A percentile compares a stretch with the other conserved stretches of the same genome.
phyloP scores from a whole-genome alignment of 2,888 invertebrate species.

The Trichacis sp. region DNA sequence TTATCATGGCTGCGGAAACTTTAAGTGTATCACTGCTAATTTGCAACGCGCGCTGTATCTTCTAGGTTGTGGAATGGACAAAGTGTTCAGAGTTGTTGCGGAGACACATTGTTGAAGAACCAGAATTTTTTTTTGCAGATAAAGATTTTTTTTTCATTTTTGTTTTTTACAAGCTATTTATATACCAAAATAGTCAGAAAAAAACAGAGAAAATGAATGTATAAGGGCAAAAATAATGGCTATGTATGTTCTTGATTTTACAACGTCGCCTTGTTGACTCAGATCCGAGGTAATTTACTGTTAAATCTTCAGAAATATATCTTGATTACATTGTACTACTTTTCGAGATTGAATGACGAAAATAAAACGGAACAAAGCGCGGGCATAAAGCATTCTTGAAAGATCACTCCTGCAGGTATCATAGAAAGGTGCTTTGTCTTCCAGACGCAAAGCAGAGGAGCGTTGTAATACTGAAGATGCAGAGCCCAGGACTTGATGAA shows the following conservation, averaged over 20 bases:
- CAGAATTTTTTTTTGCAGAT: too few relatives aligned
- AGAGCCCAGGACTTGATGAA: constrained; percentile 8
- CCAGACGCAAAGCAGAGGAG: constrained; percentile 7
- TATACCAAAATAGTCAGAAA: too few relatives aligned
- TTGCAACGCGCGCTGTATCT: constrained; percentile 27
- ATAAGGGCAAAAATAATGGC: too few relatives aligned
- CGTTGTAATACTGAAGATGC: constrained; percentile 5
- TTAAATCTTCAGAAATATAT: constrained; percentile 26
- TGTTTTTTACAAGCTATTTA: too few relatives aligned
- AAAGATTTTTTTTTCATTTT: too few relatives aligned
- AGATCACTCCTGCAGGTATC: constrained; percentile 13
- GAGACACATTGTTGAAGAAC: background rate
- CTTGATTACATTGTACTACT: constrained; percentile 29
- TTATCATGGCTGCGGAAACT: constrained; percentile 61
- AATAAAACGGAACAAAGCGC: constrained; percentile 8
- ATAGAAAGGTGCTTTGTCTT: constrained; percentile 11
- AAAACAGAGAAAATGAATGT: too few relatives aligned
- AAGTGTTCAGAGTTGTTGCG: constrained; percentile 23
- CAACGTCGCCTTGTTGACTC: constrained; percentile 26
- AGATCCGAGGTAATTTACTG: constrained; percentile 27
- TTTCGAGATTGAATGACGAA: constrained; percentile 31
- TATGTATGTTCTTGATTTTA: constrained; percentile 22
- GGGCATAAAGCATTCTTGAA: constrained; percentile 15
- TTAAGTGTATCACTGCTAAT: constrained; percentile 47
- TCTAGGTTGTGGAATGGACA: constrained; percentile 33